Evolutionary conservation across 1,140 invertebrate genomes (phyloP).

Genomic region (Drosophila guanche): DNA sequence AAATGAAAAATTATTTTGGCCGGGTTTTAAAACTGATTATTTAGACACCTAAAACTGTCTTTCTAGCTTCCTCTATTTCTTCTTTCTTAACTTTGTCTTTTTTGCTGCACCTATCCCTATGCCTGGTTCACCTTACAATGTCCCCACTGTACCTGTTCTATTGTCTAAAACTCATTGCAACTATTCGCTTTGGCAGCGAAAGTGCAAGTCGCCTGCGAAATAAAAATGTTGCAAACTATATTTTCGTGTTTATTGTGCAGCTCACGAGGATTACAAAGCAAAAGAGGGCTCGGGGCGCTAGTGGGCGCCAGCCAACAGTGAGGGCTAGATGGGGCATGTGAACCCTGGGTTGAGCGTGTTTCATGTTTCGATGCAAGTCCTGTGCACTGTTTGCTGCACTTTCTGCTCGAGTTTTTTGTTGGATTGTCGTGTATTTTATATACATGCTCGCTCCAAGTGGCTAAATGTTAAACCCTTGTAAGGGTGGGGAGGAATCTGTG

Average conservation of each 20-base stretch:
- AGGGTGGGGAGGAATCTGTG: slow-evolving; percentile 5
- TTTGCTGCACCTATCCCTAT: too few relatives aligned
- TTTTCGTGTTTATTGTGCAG: slow-evolving; percentile 81
- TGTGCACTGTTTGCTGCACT: slow-evolving; percentile 15
- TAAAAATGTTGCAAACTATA: slow-evolving; percentile 73
- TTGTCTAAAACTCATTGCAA: slow-evolving; percentile 57
- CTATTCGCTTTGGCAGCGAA: slow-evolving; percentile 43
- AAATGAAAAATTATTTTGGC: too few relatives aligned
- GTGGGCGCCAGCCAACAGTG: slow-evolving; percentile 21
- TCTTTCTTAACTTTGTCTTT: too few relatives aligned
- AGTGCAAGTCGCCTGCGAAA: slow-evolving; percentile 45
- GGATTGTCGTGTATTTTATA: slow-evolving; percentile 61
- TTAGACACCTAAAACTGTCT: too few relatives aligned
- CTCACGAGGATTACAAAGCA: slow-evolving; percentile 69
- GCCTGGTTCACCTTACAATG: too few relatives aligned
- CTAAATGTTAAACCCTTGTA: slow-evolving; percentile 74
- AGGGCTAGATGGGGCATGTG: neutral
- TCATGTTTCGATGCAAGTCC: slow-evolving; percentile 53
- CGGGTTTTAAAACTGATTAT: too few relatives aligned
- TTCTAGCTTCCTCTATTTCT: too few relatives aligned
- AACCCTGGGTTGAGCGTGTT: slow-evolving; percentile 7
- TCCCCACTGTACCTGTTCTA: slow-evolving; percentile 20
- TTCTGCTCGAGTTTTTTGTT: slow-evolving; percentile 26
- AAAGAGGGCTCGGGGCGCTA: slow-evolving; percentile 20
- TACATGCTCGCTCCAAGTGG: slow-evolving; percentile 69